Percentiles rank a stretch among this genome's conserved stretches.
Conservation (phyloP, 1,140 invertebrate genomes). For the Apis dorsata region DNA sequence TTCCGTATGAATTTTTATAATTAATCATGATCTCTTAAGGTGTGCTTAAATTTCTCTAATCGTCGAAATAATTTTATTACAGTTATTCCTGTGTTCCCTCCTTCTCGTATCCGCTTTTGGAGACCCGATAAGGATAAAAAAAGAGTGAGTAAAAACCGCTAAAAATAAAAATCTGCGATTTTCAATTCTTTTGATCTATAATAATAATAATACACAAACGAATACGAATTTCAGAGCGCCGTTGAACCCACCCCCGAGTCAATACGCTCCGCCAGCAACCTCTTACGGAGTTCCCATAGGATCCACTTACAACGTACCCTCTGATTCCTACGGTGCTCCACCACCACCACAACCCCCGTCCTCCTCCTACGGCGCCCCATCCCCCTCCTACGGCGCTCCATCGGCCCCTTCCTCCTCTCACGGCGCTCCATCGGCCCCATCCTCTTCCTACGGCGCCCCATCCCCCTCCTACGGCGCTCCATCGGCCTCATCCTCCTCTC, state of each 20-base stretch:
- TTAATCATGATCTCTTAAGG: no score
- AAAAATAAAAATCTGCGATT: neutral
- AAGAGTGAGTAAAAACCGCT: conserved; percentile 74
- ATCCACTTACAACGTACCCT: conserved; percentile 53
- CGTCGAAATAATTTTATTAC: conserved; percentile 45
- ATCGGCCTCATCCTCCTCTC: conserved; percentile 28
- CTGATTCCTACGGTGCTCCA: conserved; percentile 59
- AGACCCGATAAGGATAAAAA: conserved; percentile 74
- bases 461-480: conserved; percentile 42
- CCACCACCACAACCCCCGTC: conserved; percentile 19
- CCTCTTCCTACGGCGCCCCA: conserved; percentile 48
- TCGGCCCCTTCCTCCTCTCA: conserved; percentile 40
- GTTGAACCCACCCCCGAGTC: conserved; percentile 43
- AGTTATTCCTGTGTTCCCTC: conserved; percentile 77
- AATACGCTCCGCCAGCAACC: conserved; percentile 47
- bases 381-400: conserved; percentile 41
- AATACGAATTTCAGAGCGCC: conserved; percentile 45
- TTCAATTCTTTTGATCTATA: neutral
- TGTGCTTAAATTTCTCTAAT: no score
- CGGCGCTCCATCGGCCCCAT: conserved; percentile 23
- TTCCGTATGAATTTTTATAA: no score
- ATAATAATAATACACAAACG: neutral
- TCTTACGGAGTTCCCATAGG: conserved; percentile 57
- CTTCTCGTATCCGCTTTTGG: conserved; percentile 72
- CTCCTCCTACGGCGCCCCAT: conserved; percentile 24